Percentiles rank a stretch among this genome's conserved stretches.
Conservation (phyloP, 2,888 invertebrate species). For the Diachrysia chrysitis region DNA sequence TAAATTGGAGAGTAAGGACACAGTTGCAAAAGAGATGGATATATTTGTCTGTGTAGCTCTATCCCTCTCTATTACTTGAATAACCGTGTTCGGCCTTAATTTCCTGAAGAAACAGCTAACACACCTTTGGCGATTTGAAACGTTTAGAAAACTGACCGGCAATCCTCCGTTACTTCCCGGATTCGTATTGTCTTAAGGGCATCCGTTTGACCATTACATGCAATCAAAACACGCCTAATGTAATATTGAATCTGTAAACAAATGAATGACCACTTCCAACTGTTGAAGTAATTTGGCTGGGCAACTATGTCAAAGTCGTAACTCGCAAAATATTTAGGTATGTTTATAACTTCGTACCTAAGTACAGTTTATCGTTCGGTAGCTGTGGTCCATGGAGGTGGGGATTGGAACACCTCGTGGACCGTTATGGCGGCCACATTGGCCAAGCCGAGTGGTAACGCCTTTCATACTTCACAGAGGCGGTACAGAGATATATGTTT, state of each 20-base stretch:
- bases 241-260: slow-evolving; percentile 22
- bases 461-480: slow-evolving; percentile 68
- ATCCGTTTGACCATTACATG: slow-evolving; percentile 43
- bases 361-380: slow-evolving; percentile 61
- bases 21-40: neutral
- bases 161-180: slow-evolving; percentile 58
- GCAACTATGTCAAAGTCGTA: slow-evolving; percentile 48
- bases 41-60: neutral
- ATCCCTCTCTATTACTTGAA: neutral
- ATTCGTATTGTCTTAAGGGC: slow-evolving; percentile 54
- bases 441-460: slow-evolving; percentile 62
- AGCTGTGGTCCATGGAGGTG: slow-evolving; percentile 61
- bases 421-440: slow-evolving; percentile 71
- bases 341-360: slow-evolving; percentile 40
- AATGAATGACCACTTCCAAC: slow-evolving; percentile 32
- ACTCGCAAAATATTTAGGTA: slow-evolving; percentile 58
- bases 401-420: slow-evolving; percentile 63
- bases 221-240: slow-evolving; percentile 8
- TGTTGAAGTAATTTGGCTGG: slow-evolving; percentile 36
- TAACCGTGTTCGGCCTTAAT: slow-evolving; percentile 20
- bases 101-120: slow-evolving; percentile 16
- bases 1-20: too few relatives aligned
- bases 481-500: slow-evolving; percentile 59
- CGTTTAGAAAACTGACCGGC: slow-evolving; percentile 39
- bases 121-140: slow-evolving; percentile 44